phyloP scores from a whole-genome alignment of 2,888 invertebrate genomes.

The Yponomeuta malinellus region DNA sequence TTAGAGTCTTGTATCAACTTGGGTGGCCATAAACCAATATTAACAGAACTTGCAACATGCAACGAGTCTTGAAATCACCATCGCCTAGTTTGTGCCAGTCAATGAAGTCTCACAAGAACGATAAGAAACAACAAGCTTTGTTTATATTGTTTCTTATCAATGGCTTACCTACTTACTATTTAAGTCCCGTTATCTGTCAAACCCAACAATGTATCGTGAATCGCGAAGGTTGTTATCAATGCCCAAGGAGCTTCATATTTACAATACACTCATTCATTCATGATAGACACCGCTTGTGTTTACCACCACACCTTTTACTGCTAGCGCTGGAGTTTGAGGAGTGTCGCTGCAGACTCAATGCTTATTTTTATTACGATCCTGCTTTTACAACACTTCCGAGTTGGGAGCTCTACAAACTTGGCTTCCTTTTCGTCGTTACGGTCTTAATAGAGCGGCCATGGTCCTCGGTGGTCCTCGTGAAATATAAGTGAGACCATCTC shows the following conservation, averaged over 20 bases:
- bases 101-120: background rate
- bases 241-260: background rate
- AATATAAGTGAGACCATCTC: too few relatives aligned
- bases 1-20: too few relatives aligned
- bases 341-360: too few relatives aligned
- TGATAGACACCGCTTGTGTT: background rate
- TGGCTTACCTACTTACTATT: background rate
- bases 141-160: background rate
- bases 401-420: too few relatives aligned
- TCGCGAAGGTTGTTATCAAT: background rate
- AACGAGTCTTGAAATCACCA: background rate
- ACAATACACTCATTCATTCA: background rate
- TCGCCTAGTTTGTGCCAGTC: background rate
- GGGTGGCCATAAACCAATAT: too few relatives aligned
- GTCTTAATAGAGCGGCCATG: too few relatives aligned
- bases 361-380: too few relatives aligned
- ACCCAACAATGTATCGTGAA: conserved; percentile 1
- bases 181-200: background rate
- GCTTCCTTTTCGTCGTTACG: too few relatives aligned
- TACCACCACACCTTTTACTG: background rate
- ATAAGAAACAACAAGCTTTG: background rate
- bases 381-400: too few relatives aligned
- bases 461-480: too few relatives aligned
- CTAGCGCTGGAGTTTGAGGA: background rate
- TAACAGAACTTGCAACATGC: too few relatives aligned